phyloP scores from a whole-genome alignment of 2,888 invertebrate species.

The Synanthedon myopaeformis region DNA sequence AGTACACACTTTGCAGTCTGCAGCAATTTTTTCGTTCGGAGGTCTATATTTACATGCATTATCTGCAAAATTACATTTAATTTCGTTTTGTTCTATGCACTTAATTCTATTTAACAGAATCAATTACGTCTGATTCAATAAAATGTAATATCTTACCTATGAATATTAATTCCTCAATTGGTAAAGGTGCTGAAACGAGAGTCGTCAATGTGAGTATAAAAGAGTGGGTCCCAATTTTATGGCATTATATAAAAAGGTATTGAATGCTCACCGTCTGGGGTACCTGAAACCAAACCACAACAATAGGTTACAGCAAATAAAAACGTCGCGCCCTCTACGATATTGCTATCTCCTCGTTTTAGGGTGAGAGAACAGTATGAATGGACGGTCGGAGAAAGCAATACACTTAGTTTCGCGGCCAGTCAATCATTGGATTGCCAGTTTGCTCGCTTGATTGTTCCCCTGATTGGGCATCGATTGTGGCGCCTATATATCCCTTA shows the following conservation, averaged over 20 bases:
- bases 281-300: conserved; percentile 5
- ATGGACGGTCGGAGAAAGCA: conserved; percentile 22
- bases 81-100: neutral
- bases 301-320: conserved; percentile 7
- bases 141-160: neutral
- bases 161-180: neutral
- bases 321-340: conserved; percentile 7
- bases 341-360: conserved; percentile 18
- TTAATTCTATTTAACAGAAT: neutral
- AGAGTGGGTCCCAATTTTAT: neutral
- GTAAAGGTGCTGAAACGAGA: neutral
- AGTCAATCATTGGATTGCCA: conserved; percentile 20
- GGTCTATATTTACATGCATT: conserved; percentile 15
- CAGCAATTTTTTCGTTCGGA: conserved; percentile 14
- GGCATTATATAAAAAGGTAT: neutral
- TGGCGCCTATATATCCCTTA: conserved; percentile 11
- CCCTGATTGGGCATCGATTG: conserved; percentile 22
- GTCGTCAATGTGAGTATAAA: neutral
- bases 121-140: neutral
- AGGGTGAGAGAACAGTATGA: conserved; percentile 22
- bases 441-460: conserved; percentile 19
- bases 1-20: conserved; percentile 14
- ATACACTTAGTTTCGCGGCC: conserved; percentile 21
- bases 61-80: conserved; percentile 10
- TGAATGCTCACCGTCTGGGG: neutral